phyloP scores from a whole-genome alignment of 2,797 vertebrate genomes.

The Tokudaia tokunoshimensis region DNA sequence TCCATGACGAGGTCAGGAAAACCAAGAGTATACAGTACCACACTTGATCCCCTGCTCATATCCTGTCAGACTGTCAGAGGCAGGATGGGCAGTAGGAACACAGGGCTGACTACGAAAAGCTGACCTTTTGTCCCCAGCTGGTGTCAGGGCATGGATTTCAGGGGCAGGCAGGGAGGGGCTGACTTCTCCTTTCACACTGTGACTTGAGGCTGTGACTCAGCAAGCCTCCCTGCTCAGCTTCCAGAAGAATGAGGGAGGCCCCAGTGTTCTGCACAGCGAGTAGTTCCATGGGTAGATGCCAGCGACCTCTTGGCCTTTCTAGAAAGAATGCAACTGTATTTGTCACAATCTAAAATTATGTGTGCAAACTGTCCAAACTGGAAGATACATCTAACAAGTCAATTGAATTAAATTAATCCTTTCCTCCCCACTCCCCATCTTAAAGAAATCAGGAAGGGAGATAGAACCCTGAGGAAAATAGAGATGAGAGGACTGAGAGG shows the following conservation, averaged over 20 bases:
- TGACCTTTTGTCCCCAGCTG: not conserved
- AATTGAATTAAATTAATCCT: not conserved
- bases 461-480: not conserved
- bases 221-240: not conserved
- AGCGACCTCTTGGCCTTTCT: not conserved
- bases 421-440: not conserved
- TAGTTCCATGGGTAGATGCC: not conserved
- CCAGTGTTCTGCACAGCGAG: not conserved
- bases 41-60: no score
- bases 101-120: not conserved
- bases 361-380: not conserved
- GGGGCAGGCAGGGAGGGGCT: not conserved
- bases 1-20: not conserved
- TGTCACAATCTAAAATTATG: not conserved
- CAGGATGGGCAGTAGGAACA: not conserved
- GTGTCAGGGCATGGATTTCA: not conserved
- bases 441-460: constrained; percentile 3
- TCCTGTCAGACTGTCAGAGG: not conserved
- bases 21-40: no score
- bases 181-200: no score
- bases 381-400: not conserved
- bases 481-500: not conserved
- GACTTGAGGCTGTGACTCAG: not conserved
- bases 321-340: not conserved
- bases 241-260: fast-evolving